Conservation (phyloP, 2,888 invertebrate species). For the Tenthredo mesomela region DNA sequence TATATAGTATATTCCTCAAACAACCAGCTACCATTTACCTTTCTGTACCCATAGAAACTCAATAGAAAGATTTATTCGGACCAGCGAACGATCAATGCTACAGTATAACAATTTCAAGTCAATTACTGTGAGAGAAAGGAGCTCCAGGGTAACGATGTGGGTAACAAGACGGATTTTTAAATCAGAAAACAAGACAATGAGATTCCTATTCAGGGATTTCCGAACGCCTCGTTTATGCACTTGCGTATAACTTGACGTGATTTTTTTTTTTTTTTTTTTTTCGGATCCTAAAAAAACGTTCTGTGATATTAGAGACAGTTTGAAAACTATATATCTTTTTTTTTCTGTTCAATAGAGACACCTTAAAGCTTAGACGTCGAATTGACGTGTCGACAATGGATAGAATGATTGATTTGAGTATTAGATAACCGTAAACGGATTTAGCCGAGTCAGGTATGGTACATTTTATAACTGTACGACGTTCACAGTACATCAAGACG, state of each 20-base stretch:
- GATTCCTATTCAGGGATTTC: neutral
- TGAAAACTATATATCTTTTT: neutral
- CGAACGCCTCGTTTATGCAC: neutral
- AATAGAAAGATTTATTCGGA: conserved; percentile 15
- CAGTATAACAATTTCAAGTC: conserved; percentile 31
- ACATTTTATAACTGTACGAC: conserved; percentile 44
- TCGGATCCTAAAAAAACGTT: neutral
- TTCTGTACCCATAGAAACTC: conserved; percentile 6
- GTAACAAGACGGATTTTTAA: conserved; percentile 38
- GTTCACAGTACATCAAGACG: neutral
- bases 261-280: too few species aligned
- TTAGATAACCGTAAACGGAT: conserved; percentile 50
- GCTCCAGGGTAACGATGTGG: conserved; percentile 17
- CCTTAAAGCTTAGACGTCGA: neutral
- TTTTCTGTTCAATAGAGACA: neutral
- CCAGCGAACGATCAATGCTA: conserved; percentile 3
- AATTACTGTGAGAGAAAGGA: conserved; percentile 33
- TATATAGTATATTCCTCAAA: neutral
- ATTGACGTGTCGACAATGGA: conserved; percentile 33
- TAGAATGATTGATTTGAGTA: conserved; percentile 28
- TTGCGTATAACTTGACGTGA: neutral
- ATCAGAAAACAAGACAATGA: neutral
- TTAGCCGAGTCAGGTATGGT: neutral
- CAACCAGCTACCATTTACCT: neutral
- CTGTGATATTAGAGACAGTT: neutral